Evolutionary conservation across 2,113 vertebrate genomes (phyloP), one percentile per base, ranked within the genome.

Genomic region (Synodontis membranacea): DNA sequence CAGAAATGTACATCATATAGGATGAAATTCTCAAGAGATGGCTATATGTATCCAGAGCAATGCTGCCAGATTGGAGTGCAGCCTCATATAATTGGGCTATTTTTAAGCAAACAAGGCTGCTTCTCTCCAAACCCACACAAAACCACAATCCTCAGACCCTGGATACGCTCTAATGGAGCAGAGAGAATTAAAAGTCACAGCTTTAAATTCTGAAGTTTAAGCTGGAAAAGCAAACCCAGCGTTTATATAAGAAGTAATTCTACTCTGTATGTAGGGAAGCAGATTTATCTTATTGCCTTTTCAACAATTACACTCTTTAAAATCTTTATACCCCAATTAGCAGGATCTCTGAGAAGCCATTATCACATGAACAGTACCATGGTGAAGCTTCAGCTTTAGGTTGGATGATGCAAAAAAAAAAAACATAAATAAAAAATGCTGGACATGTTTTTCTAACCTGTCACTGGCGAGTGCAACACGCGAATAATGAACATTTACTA

Each of bases 71-170:
- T 50, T 78, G 74, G 74, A 78, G 15, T 34, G 14, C 28, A 78
- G 74, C 46, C 15, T 78, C 15, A 19, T 50, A 34, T 78, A 34
- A 78, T 78, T 78, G n/a, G 74, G 14, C 74, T 78, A 78, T 78
- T 78, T 74, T 78, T 78, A 52, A 78, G 28, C 74, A 78, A 50
- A 78, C 46, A 78, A 78, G 74, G 74, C 74, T 46, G 10, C 72
- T 46, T 46, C 46, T 21, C 46, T 78, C 14, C n/a, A 78, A 78
- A 78, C 46, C 46, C 28, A 78, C 46, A 75, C 42, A 75, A 48
- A 75, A 28, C 11, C 25, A 76, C 15, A 2, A 78, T 72, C 34
- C 37, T 72, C 46, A 72, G 21, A 70, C 11, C 44, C 31, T 70
- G 4, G 31, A 72, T 54, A 84, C 37, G 48, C 60, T 46, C 42